Base-by-base conservation (phyloP, 2,888 invertebrate genomes). In the Parapristionchus giblindavisi region DNA sequence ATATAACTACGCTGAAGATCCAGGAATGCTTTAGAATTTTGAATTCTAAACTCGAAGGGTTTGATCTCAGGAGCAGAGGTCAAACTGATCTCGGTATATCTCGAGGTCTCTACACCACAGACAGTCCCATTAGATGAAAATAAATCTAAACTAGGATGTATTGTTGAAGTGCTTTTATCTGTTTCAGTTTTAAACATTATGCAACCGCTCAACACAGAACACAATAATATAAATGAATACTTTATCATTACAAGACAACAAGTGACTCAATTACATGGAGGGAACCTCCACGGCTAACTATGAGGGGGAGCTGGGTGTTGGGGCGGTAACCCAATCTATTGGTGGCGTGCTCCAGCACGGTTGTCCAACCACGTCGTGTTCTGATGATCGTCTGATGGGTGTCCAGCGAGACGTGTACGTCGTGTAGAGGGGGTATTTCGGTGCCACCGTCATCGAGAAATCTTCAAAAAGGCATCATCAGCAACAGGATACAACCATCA, bases 1-100 rank as follows among this genome's bases (percentile, higher is more conserved):
- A 60, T 60, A n/a, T 60, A 60, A 34, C 60, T 60, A 1, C 60
- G n/a, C 11, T 60, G 60, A 34, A 60, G 60, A 60, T 60, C 27
- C n/a, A 60, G 60, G 34, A 60, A 60, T 17, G 60, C 60, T 60
- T 60, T 60, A 17, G 60, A 60, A n/a, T 60, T 60, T n/a, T 60
- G 60, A 34, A 60, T 17, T 34, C 60, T 34, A 60, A 60, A 60
- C 21, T 60, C 60, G n/a, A 21, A 34, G 0, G 60, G 60, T 60
- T 60, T 60, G 34, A 60, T 60, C 21, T 60, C 60, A 2, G 60
- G 60, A 14, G 34, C 60, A 11, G 60, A 60, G 8, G 60, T 60
- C 34, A 60, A 36, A 60, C 60, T 60, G 21, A 60, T n/a, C n/a
- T 60, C 60, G 17, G 34, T 60, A 36, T 36, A 24, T 32, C 60